These are phyloP conservation scores for Exocentrus adspersus DNA, from an alignment of 2,888 invertebrate species.

Conservation along the genomic window DNA sequence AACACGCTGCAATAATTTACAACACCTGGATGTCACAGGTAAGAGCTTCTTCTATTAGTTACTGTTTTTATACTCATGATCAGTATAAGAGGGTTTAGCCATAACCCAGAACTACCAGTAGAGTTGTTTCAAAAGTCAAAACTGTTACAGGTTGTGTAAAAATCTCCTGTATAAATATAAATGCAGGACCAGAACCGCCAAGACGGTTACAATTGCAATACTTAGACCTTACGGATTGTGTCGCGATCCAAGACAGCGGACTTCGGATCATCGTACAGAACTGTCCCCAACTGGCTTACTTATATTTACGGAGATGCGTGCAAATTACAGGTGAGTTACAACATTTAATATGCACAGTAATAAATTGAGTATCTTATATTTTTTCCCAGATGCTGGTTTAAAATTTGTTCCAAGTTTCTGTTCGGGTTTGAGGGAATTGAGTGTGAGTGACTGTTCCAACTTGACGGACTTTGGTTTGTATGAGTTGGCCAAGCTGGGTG, in stretches of 20 bases:
- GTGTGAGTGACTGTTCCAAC: conserved; percentile 89
- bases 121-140: too few species aligned
- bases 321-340: conserved; percentile 78
- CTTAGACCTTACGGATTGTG: conserved; percentile 91
- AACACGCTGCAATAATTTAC: conserved; percentile 81
- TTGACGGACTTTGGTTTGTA: conserved; percentile 92
- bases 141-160: conserved; percentile 75
- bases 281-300: conserved; percentile 86
- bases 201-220: conserved; percentile 82
- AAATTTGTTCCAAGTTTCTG: conserved; percentile 93
- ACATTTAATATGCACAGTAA: too few species aligned
- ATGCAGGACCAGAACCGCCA: conserved; percentile 72
- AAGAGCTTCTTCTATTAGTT: too few species aligned
- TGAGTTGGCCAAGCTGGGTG: conserved; percentile 88
- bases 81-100: too few species aligned
- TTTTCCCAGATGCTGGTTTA: conserved; percentile 82
- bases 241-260: conserved; percentile 84
- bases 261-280: conserved; percentile 85
- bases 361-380: not conserved
- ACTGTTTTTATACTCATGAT: too few species aligned
- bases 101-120: too few species aligned
- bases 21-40: conserved; percentile 89
- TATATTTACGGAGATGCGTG: conserved; percentile 88
- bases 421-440: conserved; percentile 82
- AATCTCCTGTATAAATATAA: conserved; percentile 81